These are phyloP conservation scores for Enteromius thamalakanensis DNA, from an alignment of 2,797 vertebrate genomes.

Conservation along the genomic window DNA sequence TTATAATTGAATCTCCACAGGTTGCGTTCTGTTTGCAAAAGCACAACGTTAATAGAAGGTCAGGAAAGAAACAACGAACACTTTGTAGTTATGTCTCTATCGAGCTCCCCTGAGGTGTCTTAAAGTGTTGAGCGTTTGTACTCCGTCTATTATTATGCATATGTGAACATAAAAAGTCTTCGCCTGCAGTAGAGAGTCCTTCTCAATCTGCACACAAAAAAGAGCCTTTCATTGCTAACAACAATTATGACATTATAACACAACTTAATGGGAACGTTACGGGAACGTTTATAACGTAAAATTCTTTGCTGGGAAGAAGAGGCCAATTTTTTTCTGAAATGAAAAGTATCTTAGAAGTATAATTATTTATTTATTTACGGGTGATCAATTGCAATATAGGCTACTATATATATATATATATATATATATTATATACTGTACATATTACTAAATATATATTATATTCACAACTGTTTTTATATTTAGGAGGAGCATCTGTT, in stretches of 20 bases:
- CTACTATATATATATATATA: too few relatives aligned
- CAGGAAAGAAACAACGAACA: slow-evolving; percentile 10
- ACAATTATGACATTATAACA: too few relatives aligned
- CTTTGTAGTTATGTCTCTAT: not conserved
- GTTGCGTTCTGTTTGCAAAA: slow-evolving; percentile 70
- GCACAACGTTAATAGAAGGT: slow-evolving; percentile 57
- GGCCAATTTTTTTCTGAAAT: too few relatives aligned
- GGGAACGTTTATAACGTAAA: too few relatives aligned
- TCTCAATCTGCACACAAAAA: not conserved
- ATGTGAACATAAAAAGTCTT: not conserved
- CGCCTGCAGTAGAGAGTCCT: not conserved
- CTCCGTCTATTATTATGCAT: not conserved
- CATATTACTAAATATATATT: too few relatives aligned
- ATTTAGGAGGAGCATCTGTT: not conserved
- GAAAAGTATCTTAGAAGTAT: too few relatives aligned
- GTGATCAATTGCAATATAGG: too few relatives aligned
- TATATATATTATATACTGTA: too few relatives aligned
- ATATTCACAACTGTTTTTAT: not conserved
- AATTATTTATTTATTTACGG: too few relatives aligned
- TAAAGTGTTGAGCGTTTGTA: not conserved
- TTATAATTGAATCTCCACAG: slow-evolving; percentile 77
- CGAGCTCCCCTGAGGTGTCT: not conserved
- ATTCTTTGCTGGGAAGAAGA: too few relatives aligned
- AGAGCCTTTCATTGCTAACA: not conserved
- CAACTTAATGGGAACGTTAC: too few relatives aligned